Percentiles rank a stretch among this genome's conserved stretches.
These are phyloP conservation scores for Chaunax sp. DNA, from an alignment of 2,797 vertebrate species.

Conservation along the genomic window DNA sequence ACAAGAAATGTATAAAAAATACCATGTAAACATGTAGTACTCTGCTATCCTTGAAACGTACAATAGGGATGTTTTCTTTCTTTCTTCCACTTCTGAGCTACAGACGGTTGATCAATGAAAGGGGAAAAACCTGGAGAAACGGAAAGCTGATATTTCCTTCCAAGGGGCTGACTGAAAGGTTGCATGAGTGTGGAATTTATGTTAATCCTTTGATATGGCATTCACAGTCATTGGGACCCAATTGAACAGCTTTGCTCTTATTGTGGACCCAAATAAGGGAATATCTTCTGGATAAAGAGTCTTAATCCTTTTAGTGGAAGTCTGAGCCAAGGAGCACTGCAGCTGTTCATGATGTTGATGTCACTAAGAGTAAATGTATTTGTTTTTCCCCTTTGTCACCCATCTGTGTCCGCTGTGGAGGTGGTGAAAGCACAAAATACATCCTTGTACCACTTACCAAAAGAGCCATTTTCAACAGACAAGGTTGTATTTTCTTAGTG, in stretches of 20 bases:
- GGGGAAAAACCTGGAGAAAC: neutral
- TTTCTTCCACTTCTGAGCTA: neutral
- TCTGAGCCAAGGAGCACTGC: slow-evolving; percentile 9
- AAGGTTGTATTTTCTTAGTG: neutral
- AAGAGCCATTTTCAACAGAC: neutral
- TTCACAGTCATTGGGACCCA: slow-evolving; percentile 16
- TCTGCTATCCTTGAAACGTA: no score
- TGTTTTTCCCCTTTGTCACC: neutral
- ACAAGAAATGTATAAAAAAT: neutral
- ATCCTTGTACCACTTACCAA: neutral
- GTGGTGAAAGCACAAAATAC: neutral
- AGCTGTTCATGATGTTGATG: slow-evolving; percentile 2
- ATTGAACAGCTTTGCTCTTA: slow-evolving; percentile 15
- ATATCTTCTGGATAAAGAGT: slow-evolving; percentile 25
- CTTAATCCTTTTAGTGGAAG: slow-evolving; percentile 30
- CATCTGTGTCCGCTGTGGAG: slow-evolving; percentile 2
- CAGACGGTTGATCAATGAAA: neutral
- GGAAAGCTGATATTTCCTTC: slow-evolving; percentile 5
- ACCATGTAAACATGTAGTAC: neutral
- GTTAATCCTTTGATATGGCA: slow-evolving; percentile 55
- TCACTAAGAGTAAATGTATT: neutral
- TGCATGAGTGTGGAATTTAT: slow-evolving; percentile 25
- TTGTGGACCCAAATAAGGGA: slow-evolving; percentile 50
- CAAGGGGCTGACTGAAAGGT: neutral
- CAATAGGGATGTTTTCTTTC: no score